A percentile compares a stretch with the other conserved stretches of the same genome.
These are phyloP conservation scores for Equus quagga DNA, from an alignment of 2,113 vertebrate species.

Conservation along the genomic window DNA sequence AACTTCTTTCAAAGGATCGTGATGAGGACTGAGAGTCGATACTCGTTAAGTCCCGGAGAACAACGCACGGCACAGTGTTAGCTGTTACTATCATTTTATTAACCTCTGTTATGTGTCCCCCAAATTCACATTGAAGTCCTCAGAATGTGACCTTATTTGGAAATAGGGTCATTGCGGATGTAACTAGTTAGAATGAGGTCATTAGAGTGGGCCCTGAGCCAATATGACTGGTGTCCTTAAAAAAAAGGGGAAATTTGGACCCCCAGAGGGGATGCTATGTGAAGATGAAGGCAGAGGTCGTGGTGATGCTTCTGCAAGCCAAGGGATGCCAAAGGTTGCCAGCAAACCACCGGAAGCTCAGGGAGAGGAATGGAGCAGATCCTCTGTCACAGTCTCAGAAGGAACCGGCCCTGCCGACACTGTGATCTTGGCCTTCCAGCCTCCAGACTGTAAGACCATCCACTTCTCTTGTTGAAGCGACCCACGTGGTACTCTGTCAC, in stretches of 20 bases:
- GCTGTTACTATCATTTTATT: too few species aligned
- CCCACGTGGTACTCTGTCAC: background rate
- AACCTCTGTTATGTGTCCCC: too few species aligned
- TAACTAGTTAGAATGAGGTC: background rate
- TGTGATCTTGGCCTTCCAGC: background rate
- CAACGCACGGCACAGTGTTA: accelerated
- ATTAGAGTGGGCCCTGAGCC: background rate
- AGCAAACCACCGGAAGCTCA: too few species aligned
- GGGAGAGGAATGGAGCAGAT: background rate
- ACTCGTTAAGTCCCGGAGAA: accelerated
- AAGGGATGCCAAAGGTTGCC: background rate
- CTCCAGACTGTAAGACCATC: background rate
- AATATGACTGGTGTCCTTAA: background rate
- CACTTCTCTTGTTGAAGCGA: background rate
- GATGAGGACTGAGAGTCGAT: too few species aligned
- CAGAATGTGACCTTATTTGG: background rate
- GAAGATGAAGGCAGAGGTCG: background rate
- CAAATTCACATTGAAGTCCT: background rate
- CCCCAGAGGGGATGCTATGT: background rate
- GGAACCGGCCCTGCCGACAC: background rate
- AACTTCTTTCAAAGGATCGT: accelerated
- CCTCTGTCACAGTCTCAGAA: background rate
- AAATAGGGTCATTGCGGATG: background rate
- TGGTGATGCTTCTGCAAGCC: background rate
- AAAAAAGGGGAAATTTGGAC: background rate